These are phyloP conservation scores for Nycticryphes semicollaris DNA, from an alignment of 2,113 vertebrate species.

Conservation along the genomic window DNA sequence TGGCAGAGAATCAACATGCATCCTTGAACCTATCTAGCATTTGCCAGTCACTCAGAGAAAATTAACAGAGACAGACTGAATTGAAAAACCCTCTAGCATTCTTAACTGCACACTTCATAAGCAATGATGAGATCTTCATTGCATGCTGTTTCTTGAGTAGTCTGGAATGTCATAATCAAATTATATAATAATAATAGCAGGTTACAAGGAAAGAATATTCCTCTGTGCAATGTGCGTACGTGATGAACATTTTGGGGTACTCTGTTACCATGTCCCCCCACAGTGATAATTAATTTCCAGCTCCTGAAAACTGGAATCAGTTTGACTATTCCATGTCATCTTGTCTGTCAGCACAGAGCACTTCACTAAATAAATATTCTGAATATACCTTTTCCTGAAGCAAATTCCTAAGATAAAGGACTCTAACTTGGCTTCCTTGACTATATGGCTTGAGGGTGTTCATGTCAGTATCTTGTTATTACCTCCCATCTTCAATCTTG, in stretches of 20 bases:
- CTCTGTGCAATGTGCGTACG: neutral
- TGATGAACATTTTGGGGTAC: neutral
- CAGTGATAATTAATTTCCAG: neutral
- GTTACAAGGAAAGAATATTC: neutral
- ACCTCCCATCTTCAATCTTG: neutral
- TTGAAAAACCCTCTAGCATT: neutral
- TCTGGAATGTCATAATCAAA: neutral
- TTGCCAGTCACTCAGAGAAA: neutral
- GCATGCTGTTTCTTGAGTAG: neutral
- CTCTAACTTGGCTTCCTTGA: neutral
- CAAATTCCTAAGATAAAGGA: neutral
- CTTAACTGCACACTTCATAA: neutral
- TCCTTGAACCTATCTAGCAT: neutral
- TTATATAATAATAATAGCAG: neutral
- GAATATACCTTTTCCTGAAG: neutral
- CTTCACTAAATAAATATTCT: neutral
- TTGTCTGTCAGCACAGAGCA: neutral
- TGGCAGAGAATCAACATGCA: neutral
- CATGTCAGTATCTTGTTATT: conserved; percentile 19
- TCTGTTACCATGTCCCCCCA: neutral
- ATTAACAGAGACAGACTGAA: neutral
- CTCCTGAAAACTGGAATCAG: neutral
- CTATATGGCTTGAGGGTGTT: conserved; percentile 6
- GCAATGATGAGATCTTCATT: neutral
- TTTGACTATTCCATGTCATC: neutral